Evolutionary conservation across 2,888 invertebrate genomes (phyloP), one percentile per base, ranked within the genome.

Genomic region (Corythucha ciliata): DNA sequence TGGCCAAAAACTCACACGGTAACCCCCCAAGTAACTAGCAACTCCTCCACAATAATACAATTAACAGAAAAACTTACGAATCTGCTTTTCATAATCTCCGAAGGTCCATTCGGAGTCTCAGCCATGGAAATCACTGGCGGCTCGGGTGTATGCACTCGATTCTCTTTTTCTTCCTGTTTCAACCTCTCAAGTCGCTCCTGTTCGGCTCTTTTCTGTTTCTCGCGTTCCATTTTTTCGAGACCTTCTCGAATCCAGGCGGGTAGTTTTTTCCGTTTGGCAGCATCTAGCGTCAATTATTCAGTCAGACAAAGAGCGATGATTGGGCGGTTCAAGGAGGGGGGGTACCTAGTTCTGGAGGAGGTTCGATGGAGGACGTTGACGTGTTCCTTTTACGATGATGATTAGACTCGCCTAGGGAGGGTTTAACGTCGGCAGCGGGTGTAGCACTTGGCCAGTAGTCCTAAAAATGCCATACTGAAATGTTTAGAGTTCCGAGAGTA

Each of bases 191-290:
- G 78, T 57, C 80, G 74, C 63, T 85, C 83, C 48, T 79, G 78
- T 65, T 92, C 91, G 60, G 88, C 74, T 58, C 91, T 90, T 62
- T 80, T 84, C 63, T 81, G 80, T 64, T 93, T 92, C 62, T 94
- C 92, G 21, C 87, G 76, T 68, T 97, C 96, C 90, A 96, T 94
- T 73, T 96, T 96, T 66, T 96, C 96, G 59, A 97, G 71, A 26
- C 94, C 94, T 74, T 91, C 94, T 67, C 94, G 76, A 59, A 97
- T 94, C 97, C 97, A 97, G 0, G 88, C 90, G n/a, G 97, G 97
- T 20, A 97, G 74, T 62, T 87, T 83, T 64, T 90, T 81, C 29
- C 92, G 74, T 69, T 89, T 89, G 16, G 83, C 84, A 14, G 89
- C 88, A 69, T 92, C 91, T 66, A 79, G 70, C 53, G 52, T n/a